These are phyloP conservation scores for Trichacis sp. DNA, from an alignment of 2,888 invertebrate species.

Conservation along the genomic window DNA sequence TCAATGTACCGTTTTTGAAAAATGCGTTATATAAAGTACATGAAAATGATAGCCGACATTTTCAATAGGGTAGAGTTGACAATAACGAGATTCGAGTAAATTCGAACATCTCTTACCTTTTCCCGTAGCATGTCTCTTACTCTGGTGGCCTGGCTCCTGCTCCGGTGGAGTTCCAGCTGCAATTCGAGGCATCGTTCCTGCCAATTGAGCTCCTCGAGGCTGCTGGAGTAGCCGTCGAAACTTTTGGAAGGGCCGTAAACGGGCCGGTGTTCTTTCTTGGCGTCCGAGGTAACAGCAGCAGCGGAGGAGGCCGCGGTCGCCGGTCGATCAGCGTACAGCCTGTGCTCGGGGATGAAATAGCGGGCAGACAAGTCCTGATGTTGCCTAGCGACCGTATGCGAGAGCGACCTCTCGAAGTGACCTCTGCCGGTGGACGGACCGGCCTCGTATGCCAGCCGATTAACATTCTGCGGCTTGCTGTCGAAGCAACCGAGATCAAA, in stretches of 20 bases:
- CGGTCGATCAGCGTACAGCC: slow-evolving; percentile 23
- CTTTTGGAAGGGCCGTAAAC: slow-evolving; percentile 61
- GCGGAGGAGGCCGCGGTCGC: slow-evolving; percentile 5
- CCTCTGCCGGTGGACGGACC: slow-evolving; percentile 44
- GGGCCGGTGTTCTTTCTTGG: slow-evolving; percentile 64
- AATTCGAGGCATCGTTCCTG: slow-evolving; percentile 88
- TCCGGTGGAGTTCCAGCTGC: slow-evolving; percentile 87
- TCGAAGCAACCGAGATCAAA: slow-evolving; percentile 51
- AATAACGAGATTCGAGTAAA: too few species aligned
- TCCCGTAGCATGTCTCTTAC: slow-evolving; percentile 90
- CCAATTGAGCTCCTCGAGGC: slow-evolving; percentile 79
- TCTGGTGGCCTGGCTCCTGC: slow-evolving; percentile 87
- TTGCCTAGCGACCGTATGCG: slow-evolving; percentile 50
- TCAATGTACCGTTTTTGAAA: too few species aligned
- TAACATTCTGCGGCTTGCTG: slow-evolving; percentile 30
- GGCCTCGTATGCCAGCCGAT: slow-evolving; percentile 50
- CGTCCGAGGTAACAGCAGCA: slow-evolving; percentile 31
- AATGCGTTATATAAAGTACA: too few species aligned
- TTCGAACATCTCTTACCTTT: slow-evolving; percentile 90
- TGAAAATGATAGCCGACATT: too few species aligned
- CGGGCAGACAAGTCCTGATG: slow-evolving; percentile 35
- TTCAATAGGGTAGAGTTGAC: too few species aligned
- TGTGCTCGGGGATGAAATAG: slow-evolving; percentile 24
- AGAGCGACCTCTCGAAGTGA: slow-evolving; percentile 55
- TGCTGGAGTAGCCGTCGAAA: slow-evolving; percentile 61